Conservation (phyloP, 2,113 vertebrate genomes). For the Verasper variegatus region DNA sequence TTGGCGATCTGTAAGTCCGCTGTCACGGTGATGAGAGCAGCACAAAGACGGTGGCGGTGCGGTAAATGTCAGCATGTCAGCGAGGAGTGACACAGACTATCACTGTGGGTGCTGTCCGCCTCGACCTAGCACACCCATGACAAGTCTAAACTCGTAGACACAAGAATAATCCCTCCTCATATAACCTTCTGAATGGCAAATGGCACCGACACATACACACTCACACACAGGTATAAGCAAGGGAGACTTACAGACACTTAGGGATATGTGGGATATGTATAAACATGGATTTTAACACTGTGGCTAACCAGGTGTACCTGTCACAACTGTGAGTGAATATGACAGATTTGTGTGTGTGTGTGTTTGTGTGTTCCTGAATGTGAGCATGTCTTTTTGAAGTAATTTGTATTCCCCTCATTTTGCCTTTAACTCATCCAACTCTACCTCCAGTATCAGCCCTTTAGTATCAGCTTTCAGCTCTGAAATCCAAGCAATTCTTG, state of each 20-base stretch:
- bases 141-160: constrained; percentile 43
- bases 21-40: constrained; percentile 66
- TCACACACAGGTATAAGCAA: background rate
- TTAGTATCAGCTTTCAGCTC: no score
- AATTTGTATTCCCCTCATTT: no score
- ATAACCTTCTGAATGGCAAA: background rate
- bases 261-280: background rate
- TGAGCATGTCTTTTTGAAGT: no score
- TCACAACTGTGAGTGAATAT: background rate
- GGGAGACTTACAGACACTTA: background rate
- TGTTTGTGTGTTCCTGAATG: background rate
- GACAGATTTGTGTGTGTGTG: background rate
- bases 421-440: no score
- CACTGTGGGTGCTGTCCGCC: background rate
- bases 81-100: constrained; percentile 56
- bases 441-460: no score
- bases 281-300: background rate
- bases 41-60: constrained; percentile 47
- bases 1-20: constrained; percentile 47
- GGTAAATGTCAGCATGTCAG: constrained; percentile 74
- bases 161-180: constrained; percentile 38
- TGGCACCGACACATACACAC: constrained; percentile 10
- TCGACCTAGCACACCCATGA: constrained; percentile 36
- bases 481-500: no score
- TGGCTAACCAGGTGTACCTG: constrained; percentile 5